Base-by-base conservation (phyloP, 2,797 vertebrate species). In the Myotis vivesi region DNA sequence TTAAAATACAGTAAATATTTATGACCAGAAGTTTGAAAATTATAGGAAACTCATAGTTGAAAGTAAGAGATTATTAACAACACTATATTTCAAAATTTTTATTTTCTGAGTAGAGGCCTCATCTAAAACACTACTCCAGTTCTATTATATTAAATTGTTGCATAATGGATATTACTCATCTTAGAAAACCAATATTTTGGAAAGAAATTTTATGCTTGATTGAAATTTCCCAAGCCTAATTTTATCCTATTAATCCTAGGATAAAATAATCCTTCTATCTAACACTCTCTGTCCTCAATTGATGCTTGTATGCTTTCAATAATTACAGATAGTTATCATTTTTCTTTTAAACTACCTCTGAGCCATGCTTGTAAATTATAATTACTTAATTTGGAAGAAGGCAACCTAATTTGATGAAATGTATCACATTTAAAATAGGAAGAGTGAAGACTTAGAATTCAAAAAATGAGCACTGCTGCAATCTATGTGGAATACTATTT, bases 211-310 rank as follows among this genome's bases (percentile, higher is more conserved):
- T 81, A 66, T 46, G 8, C 19, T 49, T 73, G 5, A 28, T 16
- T 64, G 8, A 94, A 75, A 44, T 55, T 69, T 89, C 62, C 20
- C 5, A 84, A 89, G 6, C 3, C 5, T 72, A 62, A 68, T 92
- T 95, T 94, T 25, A 69, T 75, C 80, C 16, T 86, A 20, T 73
- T 92, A 82, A 72, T 90, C 33, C 28, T 86, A 55, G 12, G 28
- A 62, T 28, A 62, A 94, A 89, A 38, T 68, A 71, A 86, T 75
- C 13, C 7, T 94, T 57, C 13, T 71, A 68, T 55, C 20, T 46
- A 36, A 22, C 2, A 62, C 2, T 28, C 64, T 87, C 59, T 88
- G 23, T 84, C 46, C 16, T 85, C 6, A 8, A 51, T 22, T 71
- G 30, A 12, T 87, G 5, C 76, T 94, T 53, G 1, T 44, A 84